A percentile compares a stretch with the other conserved stretches of the same genome.
These are phyloP conservation scores for Acrobasis repandana DNA, from an alignment of 2,888 invertebrate genomes.

Conservation along the genomic window DNA sequence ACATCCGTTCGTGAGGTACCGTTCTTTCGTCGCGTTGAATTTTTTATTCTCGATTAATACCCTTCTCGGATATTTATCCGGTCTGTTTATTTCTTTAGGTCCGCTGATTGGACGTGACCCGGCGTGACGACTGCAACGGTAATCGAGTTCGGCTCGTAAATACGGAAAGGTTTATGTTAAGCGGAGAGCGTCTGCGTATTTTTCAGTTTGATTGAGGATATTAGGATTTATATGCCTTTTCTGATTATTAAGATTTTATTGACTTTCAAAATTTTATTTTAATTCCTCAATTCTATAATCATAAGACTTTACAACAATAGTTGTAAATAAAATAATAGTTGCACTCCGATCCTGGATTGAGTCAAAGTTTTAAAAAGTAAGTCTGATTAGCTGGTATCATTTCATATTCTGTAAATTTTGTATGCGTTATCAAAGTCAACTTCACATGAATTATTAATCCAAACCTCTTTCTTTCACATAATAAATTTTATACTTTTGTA, in stretches of 20 bases:
- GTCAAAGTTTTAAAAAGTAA: no score
- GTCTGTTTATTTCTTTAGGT: constrained; percentile 56
- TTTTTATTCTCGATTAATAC: constrained; percentile 73
- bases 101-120: constrained; percentile 37
- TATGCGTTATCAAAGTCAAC: no score
- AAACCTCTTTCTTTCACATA: no score
- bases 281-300: background rate
- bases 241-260: background rate
- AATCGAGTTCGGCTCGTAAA: constrained; percentile 27
- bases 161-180: constrained; percentile 3
- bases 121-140: constrained; percentile 36
- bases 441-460: no score
- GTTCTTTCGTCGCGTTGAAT: constrained; percentile 58
- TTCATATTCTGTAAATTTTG: no score
- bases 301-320: background rate
- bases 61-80: constrained; percentile 58
- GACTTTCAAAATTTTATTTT: background rate
- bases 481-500: no score
- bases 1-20: constrained; percentile 39
- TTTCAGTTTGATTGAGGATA: background rate
- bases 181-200: constrained; percentile 2
- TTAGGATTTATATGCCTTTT: background rate
- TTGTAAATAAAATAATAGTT: no score
- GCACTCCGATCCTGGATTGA: no score
- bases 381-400: no score